Conservation (phyloP, 2,888 invertebrate genomes). For the Drosophila flavopinicola region DNA sequence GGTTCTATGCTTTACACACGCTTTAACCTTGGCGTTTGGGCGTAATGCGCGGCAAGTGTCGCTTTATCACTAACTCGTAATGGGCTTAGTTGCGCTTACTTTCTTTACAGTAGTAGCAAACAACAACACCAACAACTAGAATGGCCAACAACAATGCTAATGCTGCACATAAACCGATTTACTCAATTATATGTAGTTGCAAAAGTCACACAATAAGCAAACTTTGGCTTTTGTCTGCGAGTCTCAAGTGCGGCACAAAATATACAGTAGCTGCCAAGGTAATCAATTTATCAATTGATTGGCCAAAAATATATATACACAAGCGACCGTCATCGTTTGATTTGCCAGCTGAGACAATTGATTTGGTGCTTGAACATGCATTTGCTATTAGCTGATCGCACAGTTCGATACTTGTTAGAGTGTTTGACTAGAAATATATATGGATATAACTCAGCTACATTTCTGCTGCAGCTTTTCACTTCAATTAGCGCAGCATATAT, state of each 20-base stretch:
- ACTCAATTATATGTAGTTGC: conserved; percentile 73
- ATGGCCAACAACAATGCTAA: conserved; percentile 60
- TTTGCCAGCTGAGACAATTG: conserved; percentile 49
- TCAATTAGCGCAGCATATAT: conserved; percentile 70
- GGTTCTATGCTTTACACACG: conserved; percentile 73
- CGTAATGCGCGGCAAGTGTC: conserved; percentile 73
- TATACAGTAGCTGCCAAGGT: conserved; percentile 51
- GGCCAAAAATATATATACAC: conserved; percentile 20
- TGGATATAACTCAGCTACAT: not conserved
- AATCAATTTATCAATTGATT: conserved; percentile 33
- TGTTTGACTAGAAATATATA: not conserved
- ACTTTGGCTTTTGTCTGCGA: conserved; percentile 21
- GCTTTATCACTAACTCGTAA: conserved; percentile 53
- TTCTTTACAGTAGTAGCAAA: conserved; percentile 55
- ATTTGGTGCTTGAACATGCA: conserved; percentile 63
- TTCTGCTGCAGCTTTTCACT: conserved; percentile 23
- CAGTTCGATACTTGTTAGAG: conserved; percentile 7
- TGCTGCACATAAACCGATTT: conserved; percentile 75
- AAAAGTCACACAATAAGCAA: conserved; percentile 50
- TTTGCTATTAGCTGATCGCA: conserved; percentile 38
- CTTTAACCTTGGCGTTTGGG: conserved; percentile 75
- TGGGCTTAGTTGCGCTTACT: conserved; percentile 77
- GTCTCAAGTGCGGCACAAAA: conserved; percentile 38
- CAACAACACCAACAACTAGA: conserved; percentile 27
- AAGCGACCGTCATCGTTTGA: conserved; percentile 67